Percentiles rank a stretch among this genome's conserved stretches.
Evolutionary conservation across 2,797 vertebrate species (phyloP).

Genomic region (Sebastes glaucus): DNA sequence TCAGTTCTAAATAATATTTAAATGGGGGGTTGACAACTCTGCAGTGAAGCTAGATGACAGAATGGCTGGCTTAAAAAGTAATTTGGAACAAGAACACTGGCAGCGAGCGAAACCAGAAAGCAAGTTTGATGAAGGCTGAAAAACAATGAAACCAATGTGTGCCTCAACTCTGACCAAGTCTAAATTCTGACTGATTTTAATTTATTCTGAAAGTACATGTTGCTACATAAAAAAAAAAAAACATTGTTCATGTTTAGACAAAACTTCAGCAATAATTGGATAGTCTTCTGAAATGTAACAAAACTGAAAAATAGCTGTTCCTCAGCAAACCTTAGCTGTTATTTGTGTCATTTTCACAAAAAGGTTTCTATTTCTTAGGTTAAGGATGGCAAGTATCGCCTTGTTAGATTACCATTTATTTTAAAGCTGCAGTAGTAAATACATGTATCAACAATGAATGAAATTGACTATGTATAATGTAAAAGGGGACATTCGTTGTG

Average conservation of each 20-base stretch:
- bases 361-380: not conserved
- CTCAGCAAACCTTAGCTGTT: not conserved
- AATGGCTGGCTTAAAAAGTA: conserved; percentile 30
- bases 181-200: not conserved
- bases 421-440: not conserved
- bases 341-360: not conserved
- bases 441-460: not conserved
- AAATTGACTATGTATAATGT: not conserved
- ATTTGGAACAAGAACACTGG: conserved; percentile 25
- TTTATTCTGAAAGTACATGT: not conserved
- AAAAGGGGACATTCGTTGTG: not conserved
- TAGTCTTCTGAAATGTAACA: not conserved
- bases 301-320: not conserved
- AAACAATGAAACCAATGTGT: not conserved
- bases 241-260: not conserved
- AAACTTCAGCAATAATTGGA: not conserved
- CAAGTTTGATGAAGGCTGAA: conserved; percentile 14
- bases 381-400: not conserved
- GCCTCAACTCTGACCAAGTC: not conserved
- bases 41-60: conserved; percentile 33
- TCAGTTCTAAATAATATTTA: conserved; percentile 61
- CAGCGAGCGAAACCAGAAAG: conserved; percentile 3
- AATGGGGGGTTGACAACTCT: conserved; percentile 36
- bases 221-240: not conserved
- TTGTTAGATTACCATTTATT: too few relatives aligned